Evolutionary conservation across 30 jellyfish, hydroid and myxozoan species (phyloP).

Genomic region (Aurelia sp.): DNA sequence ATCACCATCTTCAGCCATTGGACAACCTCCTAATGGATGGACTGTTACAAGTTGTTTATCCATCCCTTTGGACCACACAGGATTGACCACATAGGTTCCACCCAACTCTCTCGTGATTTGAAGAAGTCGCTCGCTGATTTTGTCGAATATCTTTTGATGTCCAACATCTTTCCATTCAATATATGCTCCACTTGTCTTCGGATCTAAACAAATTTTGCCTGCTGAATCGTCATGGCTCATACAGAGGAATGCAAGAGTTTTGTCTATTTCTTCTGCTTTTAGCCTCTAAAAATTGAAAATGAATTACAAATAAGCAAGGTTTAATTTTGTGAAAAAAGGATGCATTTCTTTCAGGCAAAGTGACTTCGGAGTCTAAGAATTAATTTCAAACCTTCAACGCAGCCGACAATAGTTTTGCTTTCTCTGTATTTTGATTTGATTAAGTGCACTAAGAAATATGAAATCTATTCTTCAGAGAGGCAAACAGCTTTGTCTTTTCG

Average conservation of each 20-base stretch:
- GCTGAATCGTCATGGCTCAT: conserved; percentile 72
- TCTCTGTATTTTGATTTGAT: too few species aligned
- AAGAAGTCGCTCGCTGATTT: conserved; percentile 25
- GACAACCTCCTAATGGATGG: conserved; percentile 88
- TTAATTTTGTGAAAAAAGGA: too few species aligned
- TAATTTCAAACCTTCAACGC: too few species aligned
- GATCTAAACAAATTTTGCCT: conserved; percentile 53
- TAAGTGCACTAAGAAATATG: too few species aligned
- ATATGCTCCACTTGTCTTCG: conserved; percentile 30
- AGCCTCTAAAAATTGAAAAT: conserved; percentile 11
- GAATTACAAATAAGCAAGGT: too few species aligned
- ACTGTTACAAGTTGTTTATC: conserved; percentile 68
- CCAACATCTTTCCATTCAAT: conserved; percentile 79
- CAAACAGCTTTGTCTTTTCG: too few species aligned
- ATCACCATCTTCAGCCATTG: conserved; percentile 72
- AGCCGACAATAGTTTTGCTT: too few species aligned
- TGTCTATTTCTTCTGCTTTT: conserved; percentile 44
- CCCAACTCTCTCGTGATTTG: conserved; percentile 48
- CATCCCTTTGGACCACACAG: conserved; percentile 51
- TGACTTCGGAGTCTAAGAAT: too few species aligned
- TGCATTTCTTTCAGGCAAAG: too few species aligned
- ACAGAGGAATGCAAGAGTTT: conserved; percentile 63
- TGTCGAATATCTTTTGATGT: conserved; percentile 47
- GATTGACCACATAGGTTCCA: conserved; percentile 70
- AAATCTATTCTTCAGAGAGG: too few species aligned